A percentile compares a stretch with the other conserved stretches of the same genome.
phyloP scores from a whole-genome alignment of 2,888 invertebrate species.

The Gisinianus flammeolus region DNA sequence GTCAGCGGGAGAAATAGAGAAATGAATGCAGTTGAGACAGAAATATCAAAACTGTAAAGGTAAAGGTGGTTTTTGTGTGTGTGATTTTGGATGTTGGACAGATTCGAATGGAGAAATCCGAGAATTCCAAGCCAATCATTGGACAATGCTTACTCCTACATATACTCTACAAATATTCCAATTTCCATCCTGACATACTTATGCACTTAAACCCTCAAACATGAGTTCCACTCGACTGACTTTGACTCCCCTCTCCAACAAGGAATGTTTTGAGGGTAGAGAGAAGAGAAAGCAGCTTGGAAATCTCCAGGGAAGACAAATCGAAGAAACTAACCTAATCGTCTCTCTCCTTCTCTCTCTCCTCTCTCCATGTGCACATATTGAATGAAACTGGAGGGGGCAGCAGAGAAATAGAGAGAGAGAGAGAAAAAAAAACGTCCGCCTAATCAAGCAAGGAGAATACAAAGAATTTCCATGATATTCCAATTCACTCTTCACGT shows the following conservation, averaged over 20 bases:
- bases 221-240: neutral
- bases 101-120: neutral
- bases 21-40: too few relatives aligned
- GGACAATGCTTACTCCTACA: neutral
- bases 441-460: too few relatives aligned
- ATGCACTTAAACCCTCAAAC: slow-evolving; percentile 3
- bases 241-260: neutral
- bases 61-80: too few relatives aligned
- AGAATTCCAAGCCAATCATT: slow-evolving; percentile 7
- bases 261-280: neutral
- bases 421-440: neutral
- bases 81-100: neutral
- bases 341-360: neutral
- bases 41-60: too few relatives aligned
- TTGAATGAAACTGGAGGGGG: neutral
- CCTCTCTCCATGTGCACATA: neutral
- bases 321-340: neutral
- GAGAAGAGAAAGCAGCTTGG: neutral
- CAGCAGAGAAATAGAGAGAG: neutral
- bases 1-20: neutral
- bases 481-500: too few relatives aligned
- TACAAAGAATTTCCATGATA: too few relatives aligned
- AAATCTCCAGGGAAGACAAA: neutral
- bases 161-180: neutral
- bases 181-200: neutral